phyloP scores from a whole-genome alignment of 2,797 vertebrate genomes.

The Betta splendens region DNA sequence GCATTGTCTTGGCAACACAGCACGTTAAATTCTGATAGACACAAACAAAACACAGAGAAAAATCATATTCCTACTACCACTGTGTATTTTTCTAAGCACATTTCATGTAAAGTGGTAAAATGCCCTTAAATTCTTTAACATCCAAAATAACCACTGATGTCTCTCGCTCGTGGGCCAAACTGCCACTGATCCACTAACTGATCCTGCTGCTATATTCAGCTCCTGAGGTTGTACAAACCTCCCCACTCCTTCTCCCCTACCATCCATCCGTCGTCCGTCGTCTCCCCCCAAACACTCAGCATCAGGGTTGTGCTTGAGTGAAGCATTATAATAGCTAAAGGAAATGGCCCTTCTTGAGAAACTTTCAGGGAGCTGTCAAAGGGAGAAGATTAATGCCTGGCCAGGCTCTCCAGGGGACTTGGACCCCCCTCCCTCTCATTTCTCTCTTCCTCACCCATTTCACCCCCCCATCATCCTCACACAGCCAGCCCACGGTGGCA shows the following conservation, averaged over 20 bases:
- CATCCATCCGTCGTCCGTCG: slow-evolving; percentile 49
- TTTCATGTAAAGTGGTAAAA: neutral
- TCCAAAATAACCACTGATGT: slow-evolving; percentile 26
- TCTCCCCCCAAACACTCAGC: slow-evolving; percentile 58
- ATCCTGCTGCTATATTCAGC: slow-evolving; percentile 49
- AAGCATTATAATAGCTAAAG: slow-evolving; percentile 85
- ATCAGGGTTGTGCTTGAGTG: slow-evolving; percentile 79
- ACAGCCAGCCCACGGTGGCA: slow-evolving; percentile 56
- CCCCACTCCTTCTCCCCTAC: slow-evolving; percentile 34
- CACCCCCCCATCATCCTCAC: slow-evolving; percentile 43
- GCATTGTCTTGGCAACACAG: neutral
- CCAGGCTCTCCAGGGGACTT: slow-evolving; percentile 76
- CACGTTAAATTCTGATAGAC: slow-evolving; percentile 8
- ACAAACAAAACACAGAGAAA: slow-evolving; percentile 1
- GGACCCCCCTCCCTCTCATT: slow-evolving; percentile 46
- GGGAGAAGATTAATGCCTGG: slow-evolving; percentile 82
- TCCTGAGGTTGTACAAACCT: slow-evolving; percentile 47
- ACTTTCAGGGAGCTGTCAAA: slow-evolving; percentile 84
- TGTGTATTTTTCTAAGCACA: neutral
- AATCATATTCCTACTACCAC: neutral
- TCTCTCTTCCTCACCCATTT: slow-evolving; percentile 58
- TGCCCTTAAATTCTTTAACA: neutral
- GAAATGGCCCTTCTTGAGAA: slow-evolving; percentile 84
- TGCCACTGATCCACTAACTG: slow-evolving; percentile 58
- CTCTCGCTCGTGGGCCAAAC: slow-evolving; percentile 28